Evolutionary conservation across 2,888 invertebrate species (phyloP).

Genomic region (Rhimphoctona megacephalus): DNA sequence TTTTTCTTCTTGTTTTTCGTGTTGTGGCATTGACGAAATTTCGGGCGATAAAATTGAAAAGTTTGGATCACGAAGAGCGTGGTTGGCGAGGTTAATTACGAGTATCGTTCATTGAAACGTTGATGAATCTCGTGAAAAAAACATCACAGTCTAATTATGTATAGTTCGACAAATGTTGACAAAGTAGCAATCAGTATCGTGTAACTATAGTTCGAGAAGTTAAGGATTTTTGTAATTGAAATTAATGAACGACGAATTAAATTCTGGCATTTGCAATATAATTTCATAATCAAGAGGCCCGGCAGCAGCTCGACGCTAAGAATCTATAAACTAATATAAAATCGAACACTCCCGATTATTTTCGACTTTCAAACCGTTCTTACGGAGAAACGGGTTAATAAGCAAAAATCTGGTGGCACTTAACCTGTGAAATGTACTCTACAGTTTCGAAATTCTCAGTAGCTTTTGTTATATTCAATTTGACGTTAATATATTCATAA

Average conservation of each 20-base stretch:
- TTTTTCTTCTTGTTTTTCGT: not conserved
- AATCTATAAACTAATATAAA: no score
- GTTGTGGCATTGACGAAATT: not conserved
- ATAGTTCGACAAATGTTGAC: not conserved
- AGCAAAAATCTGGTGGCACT: no score
- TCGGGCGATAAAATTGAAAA: not conserved
- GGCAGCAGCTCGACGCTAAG: no score
- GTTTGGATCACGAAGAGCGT: not conserved
- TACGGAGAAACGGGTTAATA: no score
- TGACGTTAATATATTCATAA: conserved; percentile 29
- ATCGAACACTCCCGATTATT: no score
- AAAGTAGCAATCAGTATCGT: no score
- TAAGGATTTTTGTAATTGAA: not conserved
- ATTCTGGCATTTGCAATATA: no score
- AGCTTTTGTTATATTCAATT: not conserved
- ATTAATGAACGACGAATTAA: not conserved
- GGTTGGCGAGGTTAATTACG: not conserved
- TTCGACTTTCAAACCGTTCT: no score
- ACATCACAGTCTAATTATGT: not conserved
- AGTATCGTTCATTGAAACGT: not conserved
- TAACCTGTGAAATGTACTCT: no score
- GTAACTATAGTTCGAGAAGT: not conserved
- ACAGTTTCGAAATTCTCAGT: not conserved
- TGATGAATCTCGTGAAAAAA: not conserved
- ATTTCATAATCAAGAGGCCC: no score